Evolutionary conservation across 1,140 invertebrate genomes (phyloP).

Genomic region (Prorops nasuta): DNA sequence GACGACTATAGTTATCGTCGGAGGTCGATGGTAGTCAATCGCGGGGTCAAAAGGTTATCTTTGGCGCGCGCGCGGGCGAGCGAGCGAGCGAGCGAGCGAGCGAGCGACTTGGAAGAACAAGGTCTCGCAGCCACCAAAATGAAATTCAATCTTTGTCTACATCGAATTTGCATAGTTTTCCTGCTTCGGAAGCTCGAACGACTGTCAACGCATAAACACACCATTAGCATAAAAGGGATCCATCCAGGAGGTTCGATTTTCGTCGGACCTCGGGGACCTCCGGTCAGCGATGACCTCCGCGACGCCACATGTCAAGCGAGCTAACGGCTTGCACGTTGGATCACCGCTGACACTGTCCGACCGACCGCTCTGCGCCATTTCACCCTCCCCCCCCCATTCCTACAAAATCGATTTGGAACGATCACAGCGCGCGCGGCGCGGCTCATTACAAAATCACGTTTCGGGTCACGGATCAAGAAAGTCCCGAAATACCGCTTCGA

Average conservation of each 20-base stretch:
- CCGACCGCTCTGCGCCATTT: not conserved
- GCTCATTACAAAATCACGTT: no score
- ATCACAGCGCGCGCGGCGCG: no score
- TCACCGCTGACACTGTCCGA: not conserved
- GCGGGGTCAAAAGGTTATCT: constrained; percentile 40
- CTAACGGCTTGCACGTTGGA: no score
- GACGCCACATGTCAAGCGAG: no score
- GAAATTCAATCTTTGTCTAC: constrained; percentile 51
- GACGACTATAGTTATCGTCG: no score
- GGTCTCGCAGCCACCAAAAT: constrained; percentile 33
- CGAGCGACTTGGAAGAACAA: no score
- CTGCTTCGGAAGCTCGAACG: constrained; percentile 38
- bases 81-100: constrained; percentile 1
- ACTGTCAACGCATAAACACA: constrained; percentile 52
- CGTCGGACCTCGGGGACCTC: constrained; percentile 9
- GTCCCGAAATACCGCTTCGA: no score
- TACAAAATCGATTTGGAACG: not conserved
- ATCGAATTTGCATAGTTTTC: constrained; percentile 48
- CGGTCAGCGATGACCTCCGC: constrained; percentile 2
- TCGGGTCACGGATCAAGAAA: no score
- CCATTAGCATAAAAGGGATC: constrained; percentile 48
- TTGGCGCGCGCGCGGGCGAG: constrained; percentile 4
- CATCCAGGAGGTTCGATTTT: constrained; percentile 24
- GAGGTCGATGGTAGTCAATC: no score
- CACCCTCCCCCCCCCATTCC: no score